A percentile compares a stretch with the other conserved stretches of the same genome.
Conservation (phyloP, 2,888 invertebrate genomes). For the Andrena fulva region DNA sequence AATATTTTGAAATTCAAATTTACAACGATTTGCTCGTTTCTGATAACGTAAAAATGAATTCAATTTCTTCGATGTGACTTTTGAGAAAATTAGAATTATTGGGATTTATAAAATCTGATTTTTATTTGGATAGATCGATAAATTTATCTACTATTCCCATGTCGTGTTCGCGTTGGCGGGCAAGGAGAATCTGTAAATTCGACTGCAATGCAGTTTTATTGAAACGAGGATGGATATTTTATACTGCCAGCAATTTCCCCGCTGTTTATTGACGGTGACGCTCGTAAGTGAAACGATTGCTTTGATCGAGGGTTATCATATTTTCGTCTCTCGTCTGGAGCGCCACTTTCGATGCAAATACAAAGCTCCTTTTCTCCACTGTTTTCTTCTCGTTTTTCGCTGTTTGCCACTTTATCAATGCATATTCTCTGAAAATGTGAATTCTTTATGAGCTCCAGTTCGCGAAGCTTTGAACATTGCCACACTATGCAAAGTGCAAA, state of each 20-base stretch:
- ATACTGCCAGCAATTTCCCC: constrained; percentile 24
- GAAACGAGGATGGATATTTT: not conserved
- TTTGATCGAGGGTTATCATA: constrained; percentile 51
- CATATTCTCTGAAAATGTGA: not conserved
- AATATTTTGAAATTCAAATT: too few species aligned
- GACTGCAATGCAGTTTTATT: not conserved
- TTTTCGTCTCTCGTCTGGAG: constrained; percentile 34
- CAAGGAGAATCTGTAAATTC: not conserved
- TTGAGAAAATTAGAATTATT: too few species aligned
- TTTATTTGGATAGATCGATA: too few species aligned
- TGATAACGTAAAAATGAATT: too few species aligned
- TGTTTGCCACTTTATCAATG: not conserved
- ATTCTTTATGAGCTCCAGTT: not conserved
- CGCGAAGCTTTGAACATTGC: not conserved
- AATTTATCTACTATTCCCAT: too few species aligned
- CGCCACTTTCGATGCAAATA: constrained; percentile 28
- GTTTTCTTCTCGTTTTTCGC: not conserved
- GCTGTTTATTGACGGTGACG: constrained; percentile 28
- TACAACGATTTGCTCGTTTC: too few species aligned
- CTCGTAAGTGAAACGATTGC: constrained; percentile 23
- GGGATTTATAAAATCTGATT: too few species aligned
- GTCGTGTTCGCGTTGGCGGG: not conserved
- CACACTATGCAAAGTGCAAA: not conserved
- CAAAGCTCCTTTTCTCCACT: constrained; percentile 27
- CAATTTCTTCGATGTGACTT: too few species aligned